Evolutionary conservation across 2,888 invertebrate genomes (phyloP), one percentile per base, ranked within the genome.

Genomic region (Cosmorhoe ocellata): DNA sequence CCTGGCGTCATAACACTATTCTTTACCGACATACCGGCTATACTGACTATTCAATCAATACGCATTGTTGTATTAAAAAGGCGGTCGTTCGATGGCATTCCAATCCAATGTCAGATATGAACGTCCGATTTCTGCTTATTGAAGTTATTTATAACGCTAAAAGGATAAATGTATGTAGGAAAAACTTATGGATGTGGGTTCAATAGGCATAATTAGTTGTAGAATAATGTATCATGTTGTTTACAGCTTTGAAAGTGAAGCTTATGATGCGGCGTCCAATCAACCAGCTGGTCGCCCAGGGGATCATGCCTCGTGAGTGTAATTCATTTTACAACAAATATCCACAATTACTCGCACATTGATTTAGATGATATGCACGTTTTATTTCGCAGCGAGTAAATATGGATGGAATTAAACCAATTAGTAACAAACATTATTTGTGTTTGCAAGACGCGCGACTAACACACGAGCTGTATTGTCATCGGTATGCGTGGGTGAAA

Each of bases 281-380:
- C 81, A 97, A 95, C 88, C 98, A 98, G 91, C 93, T 99, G 71
- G 98, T 98, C 71, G 98, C 97, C 69, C 98, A 98, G 92, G 99
- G 99, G 87, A 99, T 99, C 79, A 97, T 99, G 94, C 98, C 99
- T 79, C 96, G 99, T 99, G 93, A 97, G 98, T 98, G 58, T 46
- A 44, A 10, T 30, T 41, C 22, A 31, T 40, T 28, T 22, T 22
- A 7, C 0, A 8, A 11, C 10, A 7, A 7, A 22, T 18, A 22
- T 11, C 7, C 7, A 10, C 9, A 28, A 18, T 18, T 18, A 18
- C 4, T 18, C 4, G 4, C 22, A 22, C 37, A 42, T 38, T 46
- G 18, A 18, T 4, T 18, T 4, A 3, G 18, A 18, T 18, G 18
- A 4, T 4, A 18, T 18, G 18, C 18, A 18, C 4, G 18, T 28